Percentiles rank a stretch among this genome's conserved stretches.
phyloP scores from a whole-genome alignment of 2,797 vertebrate genomes.

The Pangasius mekongensis region DNA sequence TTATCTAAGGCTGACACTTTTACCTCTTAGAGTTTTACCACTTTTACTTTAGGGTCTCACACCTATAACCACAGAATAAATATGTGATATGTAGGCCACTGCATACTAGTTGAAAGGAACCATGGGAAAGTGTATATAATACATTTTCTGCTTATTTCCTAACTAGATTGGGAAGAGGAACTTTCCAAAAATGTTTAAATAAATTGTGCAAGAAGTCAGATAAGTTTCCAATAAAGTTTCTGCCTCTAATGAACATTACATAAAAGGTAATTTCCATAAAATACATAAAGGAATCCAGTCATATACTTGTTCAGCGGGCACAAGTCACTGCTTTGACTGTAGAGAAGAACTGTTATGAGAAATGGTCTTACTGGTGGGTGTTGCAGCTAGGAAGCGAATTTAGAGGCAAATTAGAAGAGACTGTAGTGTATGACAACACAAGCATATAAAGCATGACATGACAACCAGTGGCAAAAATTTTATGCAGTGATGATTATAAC shows the following conservation, averaged over 20 bases:
- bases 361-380: not conserved
- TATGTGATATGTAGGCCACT: not conserved
- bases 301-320: not conserved
- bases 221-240: not conserved
- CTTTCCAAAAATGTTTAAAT: not conserved
- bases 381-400: conserved; percentile 10
- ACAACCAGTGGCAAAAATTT: not conserved
- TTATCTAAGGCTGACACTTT: not conserved
- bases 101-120: not conserved
- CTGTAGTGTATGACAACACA: not conserved
- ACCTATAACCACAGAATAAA: not conserved
- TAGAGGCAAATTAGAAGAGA: not conserved
- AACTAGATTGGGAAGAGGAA: not conserved
- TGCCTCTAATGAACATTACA: not conserved
- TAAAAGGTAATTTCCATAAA: not conserved
- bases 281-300: not conserved
- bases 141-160: not conserved
- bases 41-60: not conserved
- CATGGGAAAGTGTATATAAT: not conserved
- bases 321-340: not conserved
- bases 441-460: not conserved
- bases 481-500: not conserved
- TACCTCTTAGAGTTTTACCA: not conserved
- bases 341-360: not conserved
- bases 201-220: not conserved